Base-by-base conservation (phyloP, 1,140 invertebrate genomes). In the Scaptomyza graminum region DNA sequence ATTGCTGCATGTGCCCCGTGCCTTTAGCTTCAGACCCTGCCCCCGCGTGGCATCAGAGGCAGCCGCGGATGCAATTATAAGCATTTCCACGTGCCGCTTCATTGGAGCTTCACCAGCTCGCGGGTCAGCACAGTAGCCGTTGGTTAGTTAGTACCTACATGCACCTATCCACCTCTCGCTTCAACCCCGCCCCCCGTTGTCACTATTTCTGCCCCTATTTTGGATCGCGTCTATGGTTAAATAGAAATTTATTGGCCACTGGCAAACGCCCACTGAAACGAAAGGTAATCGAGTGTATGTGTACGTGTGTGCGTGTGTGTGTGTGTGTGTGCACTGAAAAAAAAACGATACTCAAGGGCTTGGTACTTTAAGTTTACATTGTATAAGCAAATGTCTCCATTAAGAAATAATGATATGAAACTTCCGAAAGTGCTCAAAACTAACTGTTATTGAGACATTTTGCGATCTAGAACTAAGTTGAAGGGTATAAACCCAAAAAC, bases 241-340 rank as follows among this genome's bases (percentile, higher is more conserved):
- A 87, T 87, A 85, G 83, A 87, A 87, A 87, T 87, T 87, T 87
- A 87, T 87, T 87, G 83, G 83, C 83, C 78, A 88, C 66, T 66
- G 74, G 61, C 78, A 78, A 78, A 73, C 82, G 82, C 82, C 81
- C 82, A 78, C 63, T 71, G 68, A 37, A 65, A 65, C 51, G 79
- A 75, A 71, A 84, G 76, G 61, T 57, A 71, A 72, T 76, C 39
- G 56, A 54, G 34, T 60, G 18, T 60, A 66, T 43, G 47, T 22
- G 31, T 66, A 41, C 62, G 16, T 56, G 9, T 63, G 28, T 15
- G 55, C 63, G 47, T 28, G 15, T 68, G 51, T 68, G 16, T 56
- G 9, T 63, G 28, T 15, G 55, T 69, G 47, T 28, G 15, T 68
- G 51, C 56, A 67, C 50, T 67, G 56, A 57, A 47, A 68, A 52